A percentile compares a stretch with the other conserved stretches of the same genome.
phyloP scores from a whole-genome alignment of 2,888 invertebrate genomes.

The Melanostoma scalare region DNA sequence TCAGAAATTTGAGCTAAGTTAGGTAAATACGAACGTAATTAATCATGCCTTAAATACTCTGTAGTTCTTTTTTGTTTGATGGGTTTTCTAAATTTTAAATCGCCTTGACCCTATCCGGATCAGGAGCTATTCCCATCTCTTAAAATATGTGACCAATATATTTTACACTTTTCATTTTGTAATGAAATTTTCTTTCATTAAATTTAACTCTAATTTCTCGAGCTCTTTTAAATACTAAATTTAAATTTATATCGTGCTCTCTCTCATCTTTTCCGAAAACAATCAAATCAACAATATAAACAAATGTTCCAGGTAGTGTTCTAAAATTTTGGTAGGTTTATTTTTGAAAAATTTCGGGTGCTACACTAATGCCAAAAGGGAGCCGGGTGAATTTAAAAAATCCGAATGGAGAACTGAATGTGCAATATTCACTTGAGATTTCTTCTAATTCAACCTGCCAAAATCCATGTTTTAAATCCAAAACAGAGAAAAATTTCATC shows the following conservation, averaged over 20 bases:
- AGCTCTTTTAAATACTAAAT: no score
- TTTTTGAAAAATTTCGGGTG: slow-evolving; percentile 75
- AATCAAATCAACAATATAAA: no score
- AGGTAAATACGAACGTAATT: slow-evolving; percentile 60
- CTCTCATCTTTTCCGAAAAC: slow-evolving; percentile 39
- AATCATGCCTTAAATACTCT: slow-evolving; percentile 59
- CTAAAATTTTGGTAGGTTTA: slow-evolving; percentile 72
- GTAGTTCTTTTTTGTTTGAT: slow-evolving; percentile 46
- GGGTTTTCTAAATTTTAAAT: slow-evolving; percentile 43
- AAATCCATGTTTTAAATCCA: no score
- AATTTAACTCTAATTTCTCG: slow-evolving; percentile 72
- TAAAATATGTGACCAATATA: slow-evolving; percentile 74
- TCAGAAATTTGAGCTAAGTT: slow-evolving; percentile 56
- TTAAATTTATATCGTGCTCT: no score
- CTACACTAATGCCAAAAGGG: slow-evolving; percentile 74
- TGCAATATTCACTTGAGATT: slow-evolving; percentile 43
- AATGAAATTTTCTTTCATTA: slow-evolving; percentile 72
- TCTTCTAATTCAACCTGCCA: slow-evolving; percentile 63
- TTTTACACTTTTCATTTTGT: slow-evolving; percentile 72
- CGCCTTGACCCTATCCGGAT: slow-evolving; percentile 47
- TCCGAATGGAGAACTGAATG: slow-evolving; percentile 62
- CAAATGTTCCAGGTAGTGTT: slow-evolving; percentile 73
- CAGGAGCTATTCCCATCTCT: slow-evolving; percentile 46
- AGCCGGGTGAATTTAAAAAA: slow-evolving; percentile 56
- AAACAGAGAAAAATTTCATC: slow-evolving; percentile 53